These are phyloP conservation scores for Parnassius glacialis DNA, from an alignment of 2,888 invertebrate species.

Conservation along the genomic window DNA sequence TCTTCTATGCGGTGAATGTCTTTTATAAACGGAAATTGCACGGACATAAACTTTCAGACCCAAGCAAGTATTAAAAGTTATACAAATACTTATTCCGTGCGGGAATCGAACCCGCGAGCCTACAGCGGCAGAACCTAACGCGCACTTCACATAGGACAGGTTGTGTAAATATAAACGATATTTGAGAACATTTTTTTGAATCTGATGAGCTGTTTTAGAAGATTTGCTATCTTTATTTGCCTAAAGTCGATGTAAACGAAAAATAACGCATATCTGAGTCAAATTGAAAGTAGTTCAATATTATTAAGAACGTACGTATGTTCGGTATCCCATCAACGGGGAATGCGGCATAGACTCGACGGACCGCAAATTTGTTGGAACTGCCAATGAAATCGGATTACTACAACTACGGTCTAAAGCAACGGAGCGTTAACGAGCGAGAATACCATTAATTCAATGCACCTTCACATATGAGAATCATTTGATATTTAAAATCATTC, in stretches of 20 bases:
- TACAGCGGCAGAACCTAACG: too few species aligned
- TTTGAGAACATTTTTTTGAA: too few species aligned
- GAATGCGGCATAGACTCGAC: constrained; percentile 52
- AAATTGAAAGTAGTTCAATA: constrained; percentile 25
- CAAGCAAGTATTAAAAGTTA: too few species aligned
- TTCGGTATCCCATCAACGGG: constrained; percentile 23
- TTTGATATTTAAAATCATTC: too few species aligned
- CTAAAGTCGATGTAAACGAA: too few species aligned
- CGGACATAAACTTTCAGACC: too few species aligned
- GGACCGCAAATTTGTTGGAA: constrained; percentile 76
- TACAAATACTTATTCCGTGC: too few species aligned
- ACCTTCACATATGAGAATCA: constrained; percentile 43
- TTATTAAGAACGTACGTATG: constrained; percentile 21
- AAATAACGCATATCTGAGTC: not conserved
- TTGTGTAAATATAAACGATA: too few species aligned
- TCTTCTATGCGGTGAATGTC: too few species aligned
- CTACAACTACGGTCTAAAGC: constrained; percentile 50
- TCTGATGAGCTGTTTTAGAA: not conserved
- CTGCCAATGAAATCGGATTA: constrained; percentile 75
- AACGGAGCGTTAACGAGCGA: constrained; percentile 65
- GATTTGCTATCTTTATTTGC: not conserved
- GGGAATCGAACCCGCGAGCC: too few species aligned
- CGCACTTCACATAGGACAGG: too few species aligned
- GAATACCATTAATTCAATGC: constrained; percentile 55
- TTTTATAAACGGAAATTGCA: too few species aligned